Evolutionary conservation across 1,140 invertebrate species (phyloP), one percentile per base, ranked within the genome.

Genomic region (Calephelis nemesis): DNA sequence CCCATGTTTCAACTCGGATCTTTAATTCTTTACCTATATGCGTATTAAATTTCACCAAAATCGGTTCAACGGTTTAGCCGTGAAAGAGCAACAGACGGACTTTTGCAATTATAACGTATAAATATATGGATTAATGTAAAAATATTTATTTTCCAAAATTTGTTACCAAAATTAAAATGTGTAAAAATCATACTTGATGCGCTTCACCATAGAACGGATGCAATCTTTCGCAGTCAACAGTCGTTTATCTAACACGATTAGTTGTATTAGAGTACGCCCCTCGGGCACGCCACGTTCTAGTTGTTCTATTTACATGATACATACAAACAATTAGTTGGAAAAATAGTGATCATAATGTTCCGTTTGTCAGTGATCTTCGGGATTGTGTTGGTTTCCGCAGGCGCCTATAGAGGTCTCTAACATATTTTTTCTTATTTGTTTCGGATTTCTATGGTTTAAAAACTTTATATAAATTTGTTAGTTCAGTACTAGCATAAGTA

Each of bases 181-280:
- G 8, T 9, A 39, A 12, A 58, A 58, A 58, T 39, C 30, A 11
- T 39, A 58, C 10, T 39, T 58, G 30, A 30, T 58, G 15, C 15
- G 30, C 30, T 58, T 58, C 30, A 7, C 10, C 19, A 58, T 19
- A 11, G 52, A 12, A 58, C 52, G 52, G 52, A 30, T 58, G 52
- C 52, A 58, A 58, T 58, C 52, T 58, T 58, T 84, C 68, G 74
- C 82, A 84, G 82, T 84, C 79, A 83, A 85, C 69, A 82, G 62
- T 76, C 83, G 73, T 76, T 85, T 87, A 85, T 84, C 85, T 73
- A 72, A 77, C 62, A 73, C 65, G 65, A 72, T 77, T 76, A 75
- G 72, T 77, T 74, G 70, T 68, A n/a, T 11, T 68, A 67, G 63
- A 62, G 64, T 52, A 67, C 74, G 71, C 73, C 72, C 73, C 70